Base-by-base conservation (phyloP, 2,113 vertebrate species). In the Ammodytes marinus region DNA sequence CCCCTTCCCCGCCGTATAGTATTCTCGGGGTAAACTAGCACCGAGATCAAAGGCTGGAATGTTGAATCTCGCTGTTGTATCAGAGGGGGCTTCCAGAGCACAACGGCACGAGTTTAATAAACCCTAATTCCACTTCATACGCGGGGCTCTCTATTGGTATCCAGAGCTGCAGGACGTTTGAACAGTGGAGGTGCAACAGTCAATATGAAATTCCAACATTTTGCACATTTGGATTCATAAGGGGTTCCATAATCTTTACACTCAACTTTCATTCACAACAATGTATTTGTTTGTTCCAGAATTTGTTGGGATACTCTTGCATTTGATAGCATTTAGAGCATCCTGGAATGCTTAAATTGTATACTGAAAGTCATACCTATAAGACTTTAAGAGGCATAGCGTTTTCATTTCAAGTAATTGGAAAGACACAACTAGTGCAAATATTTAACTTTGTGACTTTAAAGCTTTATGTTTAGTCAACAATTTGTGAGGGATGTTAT, bases 1-100 rank as follows among this genome's bases (percentile, higher is more conserved):
- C 77, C 70, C 70, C 74, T 84, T 71, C 82, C 69, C 80, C 80
- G 43, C 52, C 53, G 47, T 86, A 84, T 77, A 73, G 87, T 72
- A 40, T 91, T 91, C 73, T 76, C 8, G 37, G 76, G 63, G 61
- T 79, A 85, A 89, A 86, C 74, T 50, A 68, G 67, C 40, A 13
- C n/a, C 0, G n/a, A 88, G 72, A 91, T 92, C 88, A 94, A 94
- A 93, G 81, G 59, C 66, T 74, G 84, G 88, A 87, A 88, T 91
- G 91, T 77, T 60, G 60, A 84, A 89, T 87, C 80, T 86, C 57
- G 74, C 84, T 90, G 86, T 88, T 45, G 8, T 90, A 83, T 89
- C 80, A 50, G 77, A 84, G 57, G 72, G 75, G 84, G 77, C 80
- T 87, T 89, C 83, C 80, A 79, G 42, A 66, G 63, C 42, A 37